Evolutionary conservation across 2,797 vertebrate species (phyloP), one percentile per base, ranked within the genome.

Genomic region (Odontamblyopus lacepedii): DNA sequence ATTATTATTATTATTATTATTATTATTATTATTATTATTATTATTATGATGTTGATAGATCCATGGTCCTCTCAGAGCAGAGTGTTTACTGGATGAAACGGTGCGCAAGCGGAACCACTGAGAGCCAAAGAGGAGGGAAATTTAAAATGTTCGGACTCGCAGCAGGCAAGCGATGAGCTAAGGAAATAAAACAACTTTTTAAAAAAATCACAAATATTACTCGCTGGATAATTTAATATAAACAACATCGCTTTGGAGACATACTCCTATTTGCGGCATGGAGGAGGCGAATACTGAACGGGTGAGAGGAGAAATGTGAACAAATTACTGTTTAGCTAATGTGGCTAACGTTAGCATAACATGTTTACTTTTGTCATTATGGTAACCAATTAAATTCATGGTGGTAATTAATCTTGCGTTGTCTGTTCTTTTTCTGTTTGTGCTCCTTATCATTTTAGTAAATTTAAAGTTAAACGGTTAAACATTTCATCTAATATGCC

Each of bases 111-210:
- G 91, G 92, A 93, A 90, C 86, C 63, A 84, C 3, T 53, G 73
- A 41, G 44, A 76, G 11, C 78, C 26, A 78, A 67, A 77, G 72
- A 79, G 82, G 93, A 92, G 94, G 93, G 92, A 94, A 92, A 89
- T 94, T 94, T 91, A 82, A 94, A 94, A 78, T 29, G 80, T 9
- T 4, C 76, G 78, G 76, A 87, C 29, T 67, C 50, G 12, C 16
- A 2, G 38, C 50, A 19, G 0, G 6, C 9, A 41, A 11, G 4
- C 3, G 27, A 30, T 30, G 55, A 26, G 55, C 16, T 60, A 19
- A 15, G 23, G 64, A 29, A 29, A 50, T 9, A 35, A 32, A 32
- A 32, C 27, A 30, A 61, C 59, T 32, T 23, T 23, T 23, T 0
- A 32, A 11, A 26, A 27, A n/a, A 29, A n/a, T 19, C 0, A 5